A percentile compares a stretch with the other conserved stretches of the same genome.
Conservation (phyloP, 2,113 vertebrate species). For the Callospermophilus lateralis region DNA sequence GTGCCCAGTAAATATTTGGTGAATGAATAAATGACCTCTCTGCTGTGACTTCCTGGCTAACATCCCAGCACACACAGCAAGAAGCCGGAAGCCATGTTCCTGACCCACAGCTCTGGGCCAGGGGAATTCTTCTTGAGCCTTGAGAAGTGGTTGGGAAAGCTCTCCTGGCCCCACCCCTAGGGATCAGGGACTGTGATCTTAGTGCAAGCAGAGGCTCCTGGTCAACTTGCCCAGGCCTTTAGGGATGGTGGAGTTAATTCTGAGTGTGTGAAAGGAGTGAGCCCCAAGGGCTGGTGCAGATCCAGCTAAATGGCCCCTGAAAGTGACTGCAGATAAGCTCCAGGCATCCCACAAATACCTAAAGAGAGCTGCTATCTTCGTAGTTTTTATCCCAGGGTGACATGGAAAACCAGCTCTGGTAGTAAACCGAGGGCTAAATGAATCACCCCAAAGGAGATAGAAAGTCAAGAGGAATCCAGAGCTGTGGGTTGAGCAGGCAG, state of each 20-base stretch:
- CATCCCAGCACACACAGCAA: neutral
- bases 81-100: neutral
- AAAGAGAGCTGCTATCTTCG: neutral
- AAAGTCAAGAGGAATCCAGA: conserved; percentile 30
- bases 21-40: conserved; percentile 14
- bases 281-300: neutral
- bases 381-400: conserved; percentile 33
- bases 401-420: neutral
- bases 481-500: neutral
- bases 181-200: neutral
- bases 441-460: conserved; percentile 11
- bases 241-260: conserved; percentile 44
- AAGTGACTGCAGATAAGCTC: conserved; percentile 24
- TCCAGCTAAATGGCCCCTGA: neutral
- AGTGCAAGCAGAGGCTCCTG: neutral
- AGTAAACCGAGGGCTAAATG: conserved; percentile 9
- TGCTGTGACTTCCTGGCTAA: neutral
- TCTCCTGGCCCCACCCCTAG: neutral
- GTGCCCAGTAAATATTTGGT: conserved; percentile 49
- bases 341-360: neutral
- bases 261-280: conserved; percentile 23
- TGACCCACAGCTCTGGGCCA: neutral
- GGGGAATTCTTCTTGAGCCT: neutral
- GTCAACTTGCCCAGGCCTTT: neutral
- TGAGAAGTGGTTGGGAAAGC: neutral